phyloP scores from a whole-genome alignment of 2,113 vertebrate species.

The Neoarius graeffei region DNA sequence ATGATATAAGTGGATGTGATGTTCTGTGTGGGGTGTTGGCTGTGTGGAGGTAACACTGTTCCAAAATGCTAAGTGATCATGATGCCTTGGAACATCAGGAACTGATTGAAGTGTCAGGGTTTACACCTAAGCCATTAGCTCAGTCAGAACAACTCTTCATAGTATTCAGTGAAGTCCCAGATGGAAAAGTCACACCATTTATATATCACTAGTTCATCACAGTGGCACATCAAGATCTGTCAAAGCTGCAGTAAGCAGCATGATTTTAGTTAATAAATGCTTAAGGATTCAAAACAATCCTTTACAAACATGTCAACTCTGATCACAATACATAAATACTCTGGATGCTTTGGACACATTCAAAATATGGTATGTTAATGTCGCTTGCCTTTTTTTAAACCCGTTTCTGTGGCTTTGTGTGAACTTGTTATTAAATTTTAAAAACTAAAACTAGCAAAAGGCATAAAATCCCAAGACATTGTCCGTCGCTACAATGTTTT shows the following conservation, averaged over 20 bases:
- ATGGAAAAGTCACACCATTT: not conserved
- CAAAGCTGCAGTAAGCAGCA: not conserved
- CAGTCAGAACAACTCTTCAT: not conserved
- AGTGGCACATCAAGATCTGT: not conserved
- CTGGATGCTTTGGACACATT: not conserved
- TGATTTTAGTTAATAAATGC: not conserved
- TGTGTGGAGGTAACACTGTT: not conserved
- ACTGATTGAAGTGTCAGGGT: not conserved
- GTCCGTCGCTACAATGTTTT: not conserved
- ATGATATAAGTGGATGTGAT: constrained; percentile 12
- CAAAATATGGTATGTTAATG: not conserved
- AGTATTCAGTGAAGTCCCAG: not conserved
- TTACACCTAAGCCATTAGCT: not conserved
- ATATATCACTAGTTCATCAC: not conserved
- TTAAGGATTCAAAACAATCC: not conserved
- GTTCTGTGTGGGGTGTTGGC: constrained; percentile 1
- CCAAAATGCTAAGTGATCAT: not conserved
- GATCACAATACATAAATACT: not conserved
- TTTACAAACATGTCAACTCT: not conserved
- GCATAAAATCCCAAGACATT: not conserved
- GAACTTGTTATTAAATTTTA: not conserved
- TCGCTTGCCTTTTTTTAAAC: too few relatives aligned
- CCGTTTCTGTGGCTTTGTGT: not conserved
- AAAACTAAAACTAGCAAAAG: not conserved
- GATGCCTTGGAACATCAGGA: not conserved